Evolutionary conservation across 2,888 invertebrate genomes (phyloP).

Genomic region (Papilio demoleus): DNA sequence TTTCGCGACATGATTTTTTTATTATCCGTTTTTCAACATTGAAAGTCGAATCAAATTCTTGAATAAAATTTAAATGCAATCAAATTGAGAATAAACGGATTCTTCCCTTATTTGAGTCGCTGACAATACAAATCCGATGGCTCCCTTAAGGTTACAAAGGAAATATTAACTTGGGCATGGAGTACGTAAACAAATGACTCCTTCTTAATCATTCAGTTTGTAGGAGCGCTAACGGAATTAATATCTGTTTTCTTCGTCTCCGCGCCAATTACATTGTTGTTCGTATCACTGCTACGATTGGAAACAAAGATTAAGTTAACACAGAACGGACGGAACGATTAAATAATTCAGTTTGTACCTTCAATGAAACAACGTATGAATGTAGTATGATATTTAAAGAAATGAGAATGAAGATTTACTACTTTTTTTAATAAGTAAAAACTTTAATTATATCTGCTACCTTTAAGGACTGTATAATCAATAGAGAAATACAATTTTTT

Average conservation of each 20-base stretch:
- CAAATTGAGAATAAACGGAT: constrained; percentile 26
- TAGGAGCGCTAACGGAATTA: constrained; percentile 51
- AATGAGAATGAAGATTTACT: not conserved
- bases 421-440: no score
- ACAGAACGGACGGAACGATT: constrained; percentile 9
- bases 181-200: constrained; percentile 50
- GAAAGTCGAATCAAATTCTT: no score
- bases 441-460: no score
- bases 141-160: constrained; percentile 59
- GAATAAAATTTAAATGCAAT: constrained; percentile 15
- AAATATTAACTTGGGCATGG: constrained; percentile 57
- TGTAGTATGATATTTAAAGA: not conserved
- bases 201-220: constrained; percentile 51
- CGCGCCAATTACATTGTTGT: constrained; percentile 73
- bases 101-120: constrained; percentile 24
- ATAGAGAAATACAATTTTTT: no score
- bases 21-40: no score
- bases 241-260: constrained; percentile 79
- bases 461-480: no score
- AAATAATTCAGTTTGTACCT: not conserved
- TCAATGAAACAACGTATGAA: not conserved
- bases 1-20: no score
- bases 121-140: constrained; percentile 48
- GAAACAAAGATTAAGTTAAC: constrained; percentile 38
- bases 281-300: constrained; percentile 68